These are phyloP conservation scores for Regulus satrapa DNA, from an alignment of 2,113 vertebrate genomes.

Conservation along the genomic window DNA sequence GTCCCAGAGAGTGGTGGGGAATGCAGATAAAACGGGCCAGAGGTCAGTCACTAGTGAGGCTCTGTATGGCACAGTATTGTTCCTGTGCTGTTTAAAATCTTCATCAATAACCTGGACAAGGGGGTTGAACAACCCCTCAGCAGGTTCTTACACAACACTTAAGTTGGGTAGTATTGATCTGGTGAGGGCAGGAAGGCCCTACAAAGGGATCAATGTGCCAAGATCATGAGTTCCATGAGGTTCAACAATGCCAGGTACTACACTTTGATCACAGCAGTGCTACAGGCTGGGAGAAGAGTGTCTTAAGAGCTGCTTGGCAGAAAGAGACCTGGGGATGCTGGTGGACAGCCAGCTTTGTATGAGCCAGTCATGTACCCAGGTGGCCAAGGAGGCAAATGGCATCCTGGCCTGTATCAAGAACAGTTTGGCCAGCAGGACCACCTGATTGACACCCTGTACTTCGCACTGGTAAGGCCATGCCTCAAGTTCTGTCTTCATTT, in stretches of 20 bases:
- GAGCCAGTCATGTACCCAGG: not conserved
- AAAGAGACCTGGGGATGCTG: not conserved
- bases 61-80: not conserved
- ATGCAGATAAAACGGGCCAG: not conserved
- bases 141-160: no score
- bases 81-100: not conserved
- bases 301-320: not conserved
- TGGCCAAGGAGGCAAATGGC: not conserved
- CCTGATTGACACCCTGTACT: not conserved
- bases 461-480: no score
- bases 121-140: not conserved
- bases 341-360: no score
- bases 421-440: not conserved
- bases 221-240: not conserved
- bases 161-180: not conserved
- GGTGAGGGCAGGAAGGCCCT: not conserved
- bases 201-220: not conserved
- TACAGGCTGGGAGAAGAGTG: not conserved
- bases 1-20: not conserved
- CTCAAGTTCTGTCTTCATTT: not conserved
- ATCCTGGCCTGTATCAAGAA: not conserved
- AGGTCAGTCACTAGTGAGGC: not conserved
- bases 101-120: not conserved
- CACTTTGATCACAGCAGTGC: not conserved
- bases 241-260: not conserved